Conservation (phyloP, 2,888 invertebrate species). For the Brenthis daphne region DNA sequence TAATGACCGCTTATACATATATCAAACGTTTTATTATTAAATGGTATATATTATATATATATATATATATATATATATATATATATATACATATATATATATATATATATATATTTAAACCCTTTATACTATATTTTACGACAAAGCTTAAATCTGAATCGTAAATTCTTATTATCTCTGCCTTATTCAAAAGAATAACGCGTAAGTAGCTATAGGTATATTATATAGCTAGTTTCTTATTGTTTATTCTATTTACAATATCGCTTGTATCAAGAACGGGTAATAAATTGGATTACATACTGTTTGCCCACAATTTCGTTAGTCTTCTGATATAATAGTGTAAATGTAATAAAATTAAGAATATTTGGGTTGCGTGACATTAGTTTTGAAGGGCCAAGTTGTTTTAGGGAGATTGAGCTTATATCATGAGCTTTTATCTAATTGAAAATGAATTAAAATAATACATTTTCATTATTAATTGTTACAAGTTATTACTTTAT, state of each 20-base stretch:
- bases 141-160: too few relatives aligned
- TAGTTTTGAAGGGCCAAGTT: conserved; percentile 6
- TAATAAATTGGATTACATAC: background rate
- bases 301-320: background rate
- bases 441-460: background rate
- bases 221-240: background rate
- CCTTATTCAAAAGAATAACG: too few relatives aligned
- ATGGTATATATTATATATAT: too few relatives aligned
- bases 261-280: background rate
- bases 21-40: too few relatives aligned
- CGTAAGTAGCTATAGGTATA: too few relatives aligned
- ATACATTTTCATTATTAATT: background rate
- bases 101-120: too few relatives aligned
- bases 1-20: too few relatives aligned
- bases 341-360: conserved; percentile 10
- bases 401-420: conserved; percentile 6
- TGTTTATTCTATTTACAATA: background rate
- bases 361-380: conserved; percentile 6
- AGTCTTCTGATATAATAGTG: background rate
- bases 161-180: too few relatives aligned
- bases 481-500: too few relatives aligned
- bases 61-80: too few relatives aligned
- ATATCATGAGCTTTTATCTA: conserved; percentile 3
- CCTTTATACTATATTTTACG: too few relatives aligned
- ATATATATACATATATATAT: too few relatives aligned